Evolutionary conservation across 2,797 vertebrate genomes (phyloP).

Genomic region (Austrolebias charrua): DNA sequence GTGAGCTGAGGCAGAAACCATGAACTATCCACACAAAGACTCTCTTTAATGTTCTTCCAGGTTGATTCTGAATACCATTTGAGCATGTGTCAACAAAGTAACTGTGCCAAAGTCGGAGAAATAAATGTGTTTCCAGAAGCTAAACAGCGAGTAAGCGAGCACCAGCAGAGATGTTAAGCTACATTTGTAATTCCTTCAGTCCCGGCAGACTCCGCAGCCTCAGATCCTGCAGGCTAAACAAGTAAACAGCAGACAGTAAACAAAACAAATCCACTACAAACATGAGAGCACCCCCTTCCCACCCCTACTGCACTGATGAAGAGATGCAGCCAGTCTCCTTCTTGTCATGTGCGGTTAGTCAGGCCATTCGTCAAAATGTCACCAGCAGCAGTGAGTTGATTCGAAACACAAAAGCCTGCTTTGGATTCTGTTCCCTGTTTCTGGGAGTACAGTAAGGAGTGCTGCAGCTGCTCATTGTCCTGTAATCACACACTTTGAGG

Average conservation of each 20-base stretch:
- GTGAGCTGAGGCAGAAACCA: too few relatives aligned
- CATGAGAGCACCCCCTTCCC: slow-evolving; percentile 8
- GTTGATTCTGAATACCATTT: background rate
- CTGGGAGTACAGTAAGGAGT: slow-evolving; percentile 16
- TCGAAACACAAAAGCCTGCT: slow-evolving; percentile 6
- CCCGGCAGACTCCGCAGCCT: slow-evolving; percentile 2
- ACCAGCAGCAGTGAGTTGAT: slow-evolving; percentile 12
- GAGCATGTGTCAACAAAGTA: slow-evolving; percentile 15
- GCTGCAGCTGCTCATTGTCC: slow-evolving; percentile 17
- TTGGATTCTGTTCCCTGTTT: background rate
- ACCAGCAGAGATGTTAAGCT: slow-evolving; percentile 25
- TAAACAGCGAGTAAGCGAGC: slow-evolving; percentile 8
- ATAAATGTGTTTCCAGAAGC: slow-evolving; percentile 18
- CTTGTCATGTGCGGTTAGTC: slow-evolving; percentile 46
- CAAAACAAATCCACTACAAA: slow-evolving; percentile 43
- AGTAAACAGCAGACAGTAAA: slow-evolving; percentile 42
- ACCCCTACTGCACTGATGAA: slow-evolving; percentile 23
- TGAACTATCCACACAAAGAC: background rate
- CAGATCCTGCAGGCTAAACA: slow-evolving; percentile 19
- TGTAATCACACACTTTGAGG: slow-evolving; percentile 40
- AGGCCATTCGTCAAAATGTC: slow-evolving; percentile 49
- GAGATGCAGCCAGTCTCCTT: slow-evolving; percentile 40
- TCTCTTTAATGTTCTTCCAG: background rate
- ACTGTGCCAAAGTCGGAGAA: slow-evolving; percentile 18
- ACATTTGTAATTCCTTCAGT: slow-evolving; percentile 42